Evolutionary conservation across 2,888 invertebrate species (phyloP).

Genomic region (Melanotus villosus): DNA sequence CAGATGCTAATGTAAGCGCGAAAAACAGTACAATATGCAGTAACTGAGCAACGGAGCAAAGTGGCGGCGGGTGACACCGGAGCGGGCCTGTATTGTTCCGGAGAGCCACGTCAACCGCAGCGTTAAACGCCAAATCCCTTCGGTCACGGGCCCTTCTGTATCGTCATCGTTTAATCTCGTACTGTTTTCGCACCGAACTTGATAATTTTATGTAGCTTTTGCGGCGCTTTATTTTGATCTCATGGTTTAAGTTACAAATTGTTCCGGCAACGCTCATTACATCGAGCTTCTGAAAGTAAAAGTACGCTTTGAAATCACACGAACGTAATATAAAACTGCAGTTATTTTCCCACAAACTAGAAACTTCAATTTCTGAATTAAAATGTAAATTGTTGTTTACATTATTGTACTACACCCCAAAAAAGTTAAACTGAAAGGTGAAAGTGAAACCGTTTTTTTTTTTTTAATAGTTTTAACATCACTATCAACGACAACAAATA

Average conservation of each 20-base stretch:
- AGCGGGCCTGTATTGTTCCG: slow-evolving; percentile 24
- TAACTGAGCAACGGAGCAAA: slow-evolving; percentile 22
- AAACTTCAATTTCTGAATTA: too few relatives aligned
- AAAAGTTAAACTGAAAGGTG: too few relatives aligned
- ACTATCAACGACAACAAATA: too few relatives aligned
- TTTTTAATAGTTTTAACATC: too few relatives aligned
- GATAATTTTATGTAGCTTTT: slow-evolving; percentile 38
- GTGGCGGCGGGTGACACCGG: slow-evolving; percentile 23
- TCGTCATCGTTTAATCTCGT: slow-evolving; percentile 37
- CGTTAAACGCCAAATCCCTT: slow-evolving; percentile 38
- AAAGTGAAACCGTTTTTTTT: too few relatives aligned
- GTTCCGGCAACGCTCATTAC: too few relatives aligned
- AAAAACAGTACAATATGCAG: slow-evolving; percentile 31
- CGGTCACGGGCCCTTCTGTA: slow-evolving; percentile 33
- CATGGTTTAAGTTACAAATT: slow-evolving; percentile 11
- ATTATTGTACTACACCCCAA: too few relatives aligned
- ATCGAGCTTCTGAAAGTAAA: too few relatives aligned
- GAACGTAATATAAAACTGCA: too few relatives aligned
- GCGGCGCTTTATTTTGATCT: slow-evolving; percentile 16
- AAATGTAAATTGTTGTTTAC: too few relatives aligned
- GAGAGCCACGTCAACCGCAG: slow-evolving; percentile 32
- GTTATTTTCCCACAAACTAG: too few relatives aligned
- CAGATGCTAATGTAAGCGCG: slow-evolving; percentile 29
- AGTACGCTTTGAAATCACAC: too few relatives aligned
- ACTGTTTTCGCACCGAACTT: slow-evolving; percentile 33